Percentiles rank a stretch among this genome's conserved stretches.
phyloP scores from a whole-genome alignment of 1,140 invertebrate genomes.

The Zaprionus davidi region DNA sequence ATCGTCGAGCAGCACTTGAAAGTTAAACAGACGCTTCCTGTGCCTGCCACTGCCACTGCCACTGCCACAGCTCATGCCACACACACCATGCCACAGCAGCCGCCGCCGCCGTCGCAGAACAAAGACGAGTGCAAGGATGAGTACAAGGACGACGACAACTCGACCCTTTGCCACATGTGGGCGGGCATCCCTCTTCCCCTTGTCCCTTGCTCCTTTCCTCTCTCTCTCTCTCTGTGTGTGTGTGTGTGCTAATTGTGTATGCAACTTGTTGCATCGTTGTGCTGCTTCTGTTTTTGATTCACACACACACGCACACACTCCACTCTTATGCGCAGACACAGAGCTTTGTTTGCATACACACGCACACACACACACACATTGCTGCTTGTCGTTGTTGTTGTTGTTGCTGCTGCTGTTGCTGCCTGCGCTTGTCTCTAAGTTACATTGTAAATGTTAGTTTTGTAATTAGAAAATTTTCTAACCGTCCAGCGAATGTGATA shows the following conservation, averaged over 20 bases:
- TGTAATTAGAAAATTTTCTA: conserved; percentile 82
- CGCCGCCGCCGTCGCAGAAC: neutral
- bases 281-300: conserved; percentile 40
- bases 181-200: neutral
- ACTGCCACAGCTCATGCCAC: conserved; percentile 13
- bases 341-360: conserved; percentile 47
- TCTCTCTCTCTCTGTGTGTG: neutral
- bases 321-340: conserved; percentile 13
- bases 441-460: conserved; percentile 82
- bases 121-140: conserved; percentile 12
- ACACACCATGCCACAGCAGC: neutral
- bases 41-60: conserved; percentile 18
- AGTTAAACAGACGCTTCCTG: conserved; percentile 78
- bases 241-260: conserved; percentile 74
- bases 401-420: too few relatives aligned
- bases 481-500: conserved; percentile 51
- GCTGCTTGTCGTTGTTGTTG: too few relatives aligned
- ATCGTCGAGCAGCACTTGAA: conserved; percentile 75
- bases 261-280: conserved; percentile 74
- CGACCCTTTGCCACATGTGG: conserved; percentile 22
- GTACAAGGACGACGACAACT: conserved; percentile 4
- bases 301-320: conserved; percentile 6
- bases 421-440: conserved; percentile 54
- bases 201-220: neutral
- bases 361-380: conserved; percentile 18